A percentile compares a stretch with the other conserved stretches of the same genome.
These are phyloP conservation scores for Lithobates sylvaticus DNA, from an alignment of 2,797 vertebrate genomes.

Conservation along the genomic window DNA sequence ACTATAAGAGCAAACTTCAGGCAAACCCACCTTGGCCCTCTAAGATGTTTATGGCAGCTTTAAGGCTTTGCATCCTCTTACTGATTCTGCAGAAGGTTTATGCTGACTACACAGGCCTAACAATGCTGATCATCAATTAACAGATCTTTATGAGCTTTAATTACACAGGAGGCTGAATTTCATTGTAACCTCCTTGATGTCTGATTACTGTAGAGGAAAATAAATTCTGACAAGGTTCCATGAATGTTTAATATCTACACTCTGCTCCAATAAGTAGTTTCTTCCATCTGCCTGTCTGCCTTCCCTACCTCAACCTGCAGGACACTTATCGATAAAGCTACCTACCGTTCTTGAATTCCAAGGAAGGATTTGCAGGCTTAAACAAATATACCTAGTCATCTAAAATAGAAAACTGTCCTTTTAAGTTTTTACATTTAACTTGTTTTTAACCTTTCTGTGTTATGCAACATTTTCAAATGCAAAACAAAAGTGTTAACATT, in stretches of 20 bases:
- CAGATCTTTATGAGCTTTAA: not conserved
- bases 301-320: not conserved
- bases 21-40: not conserved
- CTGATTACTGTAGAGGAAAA: slow-evolving; percentile 5
- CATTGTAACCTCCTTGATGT: not conserved
- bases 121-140: slow-evolving; percentile 9
- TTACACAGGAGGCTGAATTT: not conserved
- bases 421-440: not conserved
- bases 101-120: not conserved
- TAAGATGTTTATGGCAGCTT: too few species aligned
- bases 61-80: too few species aligned
- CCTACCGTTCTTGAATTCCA: too few species aligned
- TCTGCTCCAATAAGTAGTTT: not conserved
- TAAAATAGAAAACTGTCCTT: not conserved
- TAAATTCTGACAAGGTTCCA: slow-evolving; percentile 12
- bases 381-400: not conserved
- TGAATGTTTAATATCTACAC: slow-evolving; percentile 23
- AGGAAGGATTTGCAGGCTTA: too few species aligned
- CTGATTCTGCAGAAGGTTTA: too few species aligned
- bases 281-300: not conserved
- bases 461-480: too few species aligned
- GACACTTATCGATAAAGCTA: not conserved
- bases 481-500: too few species aligned
- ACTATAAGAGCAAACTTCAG: not conserved
- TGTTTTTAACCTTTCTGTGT: not conserved